These are phyloP conservation scores for Lochmaea crataegi DNA, from an alignment of 2,888 invertebrate genomes.

Conservation along the genomic window DNA sequence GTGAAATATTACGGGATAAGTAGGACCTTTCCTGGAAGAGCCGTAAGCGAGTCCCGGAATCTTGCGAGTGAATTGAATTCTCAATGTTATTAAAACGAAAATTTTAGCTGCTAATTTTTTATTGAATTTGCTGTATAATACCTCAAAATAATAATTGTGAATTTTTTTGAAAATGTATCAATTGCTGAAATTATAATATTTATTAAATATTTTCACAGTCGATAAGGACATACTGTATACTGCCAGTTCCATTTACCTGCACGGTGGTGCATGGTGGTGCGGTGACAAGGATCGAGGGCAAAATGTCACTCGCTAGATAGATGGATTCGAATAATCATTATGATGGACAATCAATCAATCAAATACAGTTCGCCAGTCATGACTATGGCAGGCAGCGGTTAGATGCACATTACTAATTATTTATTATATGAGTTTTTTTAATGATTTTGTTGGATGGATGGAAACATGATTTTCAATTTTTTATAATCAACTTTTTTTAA, in stretches of 20 bases:
- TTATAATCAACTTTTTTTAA: neutral
- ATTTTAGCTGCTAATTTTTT: too few relatives aligned
- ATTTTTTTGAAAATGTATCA: neutral
- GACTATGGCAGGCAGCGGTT: constrained; percentile 50
- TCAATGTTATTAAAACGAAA: too few relatives aligned
- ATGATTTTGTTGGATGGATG: neutral
- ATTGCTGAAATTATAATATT: neutral
- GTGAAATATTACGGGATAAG: too few relatives aligned
- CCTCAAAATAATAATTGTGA: too few relatives aligned
- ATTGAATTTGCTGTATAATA: too few relatives aligned
- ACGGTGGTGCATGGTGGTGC: constrained; percentile 40
- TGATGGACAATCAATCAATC: constrained; percentile 67
- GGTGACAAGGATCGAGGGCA: constrained; percentile 56
- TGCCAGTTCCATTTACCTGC: constrained; percentile 53
- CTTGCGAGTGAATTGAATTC: too few relatives aligned
- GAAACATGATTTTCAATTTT: constrained; percentile 2
- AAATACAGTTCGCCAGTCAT: constrained; percentile 61
- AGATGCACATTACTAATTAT: constrained; percentile 38
- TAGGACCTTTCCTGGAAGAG: too few relatives aligned
- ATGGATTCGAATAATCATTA: constrained; percentile 64
- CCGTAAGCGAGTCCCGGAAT: too few relatives aligned
- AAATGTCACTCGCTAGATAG: constrained; percentile 59
- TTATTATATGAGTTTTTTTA: neutral
- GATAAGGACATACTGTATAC: constrained; percentile 14
- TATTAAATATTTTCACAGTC: neutral